phyloP scores from a whole-genome alignment of 2,797 vertebrate genomes.

The Centropyge bicolor region DNA sequence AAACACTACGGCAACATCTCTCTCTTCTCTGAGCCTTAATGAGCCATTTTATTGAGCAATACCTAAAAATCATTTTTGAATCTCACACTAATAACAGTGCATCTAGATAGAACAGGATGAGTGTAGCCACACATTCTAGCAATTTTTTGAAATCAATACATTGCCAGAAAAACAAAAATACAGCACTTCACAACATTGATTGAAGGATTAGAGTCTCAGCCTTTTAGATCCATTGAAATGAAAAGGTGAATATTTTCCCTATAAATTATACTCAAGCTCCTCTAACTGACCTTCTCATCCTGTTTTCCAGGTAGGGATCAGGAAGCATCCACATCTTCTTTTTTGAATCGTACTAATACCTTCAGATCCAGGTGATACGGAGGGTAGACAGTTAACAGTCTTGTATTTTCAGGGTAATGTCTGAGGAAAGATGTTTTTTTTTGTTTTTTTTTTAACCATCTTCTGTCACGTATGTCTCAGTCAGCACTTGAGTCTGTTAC shows the following conservation, averaged over 20 bases:
- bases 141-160: background rate
- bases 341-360: background rate
- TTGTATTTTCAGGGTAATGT: slow-evolving; percentile 15
- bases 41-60: background rate
- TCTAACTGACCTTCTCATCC: background rate
- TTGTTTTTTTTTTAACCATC: background rate
- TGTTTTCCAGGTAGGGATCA: background rate
- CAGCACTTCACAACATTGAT: too few relatives aligned
- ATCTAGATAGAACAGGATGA: background rate
- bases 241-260: too few relatives aligned
- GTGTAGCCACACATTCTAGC: background rate
- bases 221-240: too few relatives aligned
- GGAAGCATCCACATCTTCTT: background rate
- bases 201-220: too few relatives aligned
- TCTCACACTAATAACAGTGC: background rate
- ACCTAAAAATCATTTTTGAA: background rate
- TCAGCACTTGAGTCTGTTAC: background rate
- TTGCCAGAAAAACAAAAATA: background rate
- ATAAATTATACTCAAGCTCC: too few relatives aligned
- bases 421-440: background rate
- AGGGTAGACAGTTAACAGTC: slow-evolving; percentile 1
- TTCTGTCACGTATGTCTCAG: background rate
- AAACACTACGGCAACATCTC: background rate
- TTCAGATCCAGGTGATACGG: slow-evolving; percentile 10
- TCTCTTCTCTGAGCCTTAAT: background rate